phyloP scores from a whole-genome alignment of 2,113 vertebrate genomes.

The Stercorarius parasiticus region DNA sequence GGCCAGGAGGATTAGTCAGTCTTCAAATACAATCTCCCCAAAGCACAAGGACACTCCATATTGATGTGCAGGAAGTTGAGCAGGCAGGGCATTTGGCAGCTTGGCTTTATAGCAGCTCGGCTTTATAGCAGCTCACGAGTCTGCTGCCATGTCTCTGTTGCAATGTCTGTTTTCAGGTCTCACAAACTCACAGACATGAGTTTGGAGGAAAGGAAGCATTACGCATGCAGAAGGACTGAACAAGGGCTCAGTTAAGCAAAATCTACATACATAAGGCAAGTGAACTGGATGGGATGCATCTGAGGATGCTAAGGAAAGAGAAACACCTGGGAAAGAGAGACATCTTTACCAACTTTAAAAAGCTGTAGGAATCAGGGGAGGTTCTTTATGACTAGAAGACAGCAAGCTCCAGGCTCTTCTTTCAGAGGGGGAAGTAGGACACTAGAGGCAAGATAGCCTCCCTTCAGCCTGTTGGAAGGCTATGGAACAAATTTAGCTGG shows the following conservation, averaged over 20 bases:
- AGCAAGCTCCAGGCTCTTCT: not conserved
- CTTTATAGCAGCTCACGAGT: not conserved
- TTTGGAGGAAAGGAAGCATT: not conserved
- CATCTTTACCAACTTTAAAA: not conserved
- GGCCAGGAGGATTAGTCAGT: not conserved
- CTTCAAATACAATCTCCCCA: not conserved
- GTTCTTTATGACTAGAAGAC: not conserved
- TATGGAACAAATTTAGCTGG: not conserved
- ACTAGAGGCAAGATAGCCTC: not conserved
- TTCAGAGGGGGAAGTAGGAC: not conserved
- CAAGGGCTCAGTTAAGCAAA: not conserved
- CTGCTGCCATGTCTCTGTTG: not conserved
- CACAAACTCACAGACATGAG: not conserved
- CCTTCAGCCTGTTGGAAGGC: not conserved
- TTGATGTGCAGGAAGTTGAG: not conserved
- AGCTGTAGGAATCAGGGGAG: not conserved
- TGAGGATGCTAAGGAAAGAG: not conserved
- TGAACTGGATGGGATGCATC: not conserved
- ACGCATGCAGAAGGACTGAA: not conserved
- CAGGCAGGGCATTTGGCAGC: not conserved
- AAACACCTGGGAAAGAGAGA: not conserved
- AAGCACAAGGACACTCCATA: not conserved
- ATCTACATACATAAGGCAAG: not conserved
- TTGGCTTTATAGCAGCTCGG: not conserved
- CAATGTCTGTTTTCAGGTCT: not conserved